Evolutionary conservation across 2,888 invertebrate species (phyloP), one percentile per base, ranked within the genome.

Genomic region (Sphinx pinastri): DNA sequence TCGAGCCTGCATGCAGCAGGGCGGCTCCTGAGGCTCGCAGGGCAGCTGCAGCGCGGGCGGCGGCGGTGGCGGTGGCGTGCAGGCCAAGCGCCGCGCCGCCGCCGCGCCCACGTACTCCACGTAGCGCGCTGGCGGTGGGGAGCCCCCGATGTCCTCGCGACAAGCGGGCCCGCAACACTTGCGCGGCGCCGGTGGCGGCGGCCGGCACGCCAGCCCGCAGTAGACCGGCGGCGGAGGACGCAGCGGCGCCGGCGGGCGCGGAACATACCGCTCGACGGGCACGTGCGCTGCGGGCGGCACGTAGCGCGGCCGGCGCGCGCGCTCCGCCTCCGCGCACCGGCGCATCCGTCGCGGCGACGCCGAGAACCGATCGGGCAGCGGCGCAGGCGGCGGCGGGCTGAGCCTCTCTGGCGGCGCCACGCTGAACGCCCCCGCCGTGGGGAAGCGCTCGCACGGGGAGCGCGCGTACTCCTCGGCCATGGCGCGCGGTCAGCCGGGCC

Each of bases 241-340:
- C 78, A 89, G 83, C 77, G 92, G 92, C 69, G 92, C 92, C 55
- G 94, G 94, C 73, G 94, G 95, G 80, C 95, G 94, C 70, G 96
- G 96, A 77, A 96, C 96, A 86, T 96, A 96, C 79, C 96, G 95
- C 90, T 96, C 96, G 76, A 96, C 96, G 16, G 96, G 96, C 81
- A 96, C 95, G 87, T 96, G 96, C 16, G 96, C 96, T 73, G 96
- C 95, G 8, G 96, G 95, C 25, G 96, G 95, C 76, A 96, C 95
- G 80, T 96, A 96, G 77, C 96, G 93, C 87, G 88, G 95, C 74
- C 93, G 87, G 78, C 93, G 89, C 79, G 95, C 95, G 83, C 96
- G 96, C 75, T 96, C 96, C 75, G 95, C 95, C 70, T 96, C 95
- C 73, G 96, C 95, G 73, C 96, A 94, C 80, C 96, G 96, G 81